Evolutionary conservation across 2,113 vertebrate genomes (phyloP).

Genomic region (Machaerirhynchus nigripectus): DNA sequence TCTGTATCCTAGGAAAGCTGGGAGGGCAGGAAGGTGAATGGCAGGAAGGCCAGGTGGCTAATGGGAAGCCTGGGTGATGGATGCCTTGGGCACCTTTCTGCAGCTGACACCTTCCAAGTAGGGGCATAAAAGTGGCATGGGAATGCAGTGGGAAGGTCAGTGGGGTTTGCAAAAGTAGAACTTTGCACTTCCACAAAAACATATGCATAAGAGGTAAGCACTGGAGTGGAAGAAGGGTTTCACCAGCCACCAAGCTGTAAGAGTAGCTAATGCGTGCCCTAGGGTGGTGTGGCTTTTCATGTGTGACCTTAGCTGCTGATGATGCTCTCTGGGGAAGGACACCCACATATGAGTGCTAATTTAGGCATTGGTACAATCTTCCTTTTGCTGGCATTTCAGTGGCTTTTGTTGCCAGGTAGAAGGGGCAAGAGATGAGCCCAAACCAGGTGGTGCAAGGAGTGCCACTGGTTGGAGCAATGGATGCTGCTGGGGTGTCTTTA

Average conservation of each 20-base stretch:
- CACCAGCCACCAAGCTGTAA: neutral
- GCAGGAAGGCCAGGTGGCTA: neutral
- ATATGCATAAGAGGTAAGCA: neutral
- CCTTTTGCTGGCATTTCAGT: neutral
- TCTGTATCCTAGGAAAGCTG: neutral
- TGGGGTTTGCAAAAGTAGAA: neutral
- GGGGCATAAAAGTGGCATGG: neutral
- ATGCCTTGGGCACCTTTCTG: rapidly evolving
- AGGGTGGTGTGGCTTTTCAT: neutral
- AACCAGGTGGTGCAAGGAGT: neutral
- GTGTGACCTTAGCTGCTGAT: neutral
- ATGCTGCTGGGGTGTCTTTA: neutral
- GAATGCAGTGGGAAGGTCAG: neutral
- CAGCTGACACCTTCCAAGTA: neutral
- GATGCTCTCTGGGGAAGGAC: neutral
- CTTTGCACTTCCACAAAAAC: neutral
- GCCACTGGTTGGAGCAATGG: neutral
- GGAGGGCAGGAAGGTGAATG: neutral
- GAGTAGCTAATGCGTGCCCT: rapidly evolving
- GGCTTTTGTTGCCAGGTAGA: neutral
- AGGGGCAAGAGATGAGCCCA: neutral
- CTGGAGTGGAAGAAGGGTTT: neutral
- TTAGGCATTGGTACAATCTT: neutral
- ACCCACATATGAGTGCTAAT: rapidly evolving
- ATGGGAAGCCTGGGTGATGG: neutral